These are phyloP conservation scores for Napeogenes sylphis DNA, from an alignment of 2,888 invertebrate genomes.

Conservation along the genomic window DNA sequence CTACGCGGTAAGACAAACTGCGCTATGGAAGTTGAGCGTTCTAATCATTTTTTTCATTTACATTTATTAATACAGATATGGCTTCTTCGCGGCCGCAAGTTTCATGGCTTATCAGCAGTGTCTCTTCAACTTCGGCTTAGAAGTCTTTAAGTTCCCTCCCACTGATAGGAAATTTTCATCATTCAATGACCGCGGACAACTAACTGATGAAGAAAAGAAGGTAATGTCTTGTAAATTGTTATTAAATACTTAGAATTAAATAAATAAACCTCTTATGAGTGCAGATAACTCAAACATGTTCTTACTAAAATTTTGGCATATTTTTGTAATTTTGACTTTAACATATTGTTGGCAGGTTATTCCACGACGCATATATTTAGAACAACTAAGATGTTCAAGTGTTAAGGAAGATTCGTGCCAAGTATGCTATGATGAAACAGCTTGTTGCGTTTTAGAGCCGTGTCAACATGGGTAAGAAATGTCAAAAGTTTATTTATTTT, in stretches of 20 bases:
- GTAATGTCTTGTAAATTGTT: conserved; percentile 37
- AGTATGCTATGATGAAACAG: conserved; percentile 89
- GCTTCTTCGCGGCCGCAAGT: conserved; percentile 96
- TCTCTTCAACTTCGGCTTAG: conserved; percentile 92
- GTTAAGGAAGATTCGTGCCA: conserved; percentile 91
- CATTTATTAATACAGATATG: conserved; percentile 75
- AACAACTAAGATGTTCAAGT: conserved; percentile 83
- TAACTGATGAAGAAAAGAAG: conserved; percentile 85
- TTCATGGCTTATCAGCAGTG: conserved; percentile 98
- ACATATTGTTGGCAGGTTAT: conserved; percentile 70
- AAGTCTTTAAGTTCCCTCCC: conserved; percentile 88
- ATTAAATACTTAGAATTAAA: no score
- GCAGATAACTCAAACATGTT: not conserved
- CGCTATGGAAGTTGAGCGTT: not conserved
- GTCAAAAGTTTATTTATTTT: not conserved
- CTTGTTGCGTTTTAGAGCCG: conserved; percentile 85
- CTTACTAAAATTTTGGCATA: not conserved
- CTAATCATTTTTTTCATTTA: no score
- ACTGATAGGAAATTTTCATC: conserved; percentile 78
- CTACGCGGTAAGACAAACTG: conserved; percentile 79
- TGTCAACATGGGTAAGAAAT: conserved; percentile 86
- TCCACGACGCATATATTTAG: conserved; percentile 88
- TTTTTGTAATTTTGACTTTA: not conserved
- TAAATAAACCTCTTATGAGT: no score
- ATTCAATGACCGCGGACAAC: conserved; percentile 87